Evolutionary conservation across 53 echinoderm and acorn worm genomes (phyloP).

Genomic region (Temnopleurus reevesii): DNA sequence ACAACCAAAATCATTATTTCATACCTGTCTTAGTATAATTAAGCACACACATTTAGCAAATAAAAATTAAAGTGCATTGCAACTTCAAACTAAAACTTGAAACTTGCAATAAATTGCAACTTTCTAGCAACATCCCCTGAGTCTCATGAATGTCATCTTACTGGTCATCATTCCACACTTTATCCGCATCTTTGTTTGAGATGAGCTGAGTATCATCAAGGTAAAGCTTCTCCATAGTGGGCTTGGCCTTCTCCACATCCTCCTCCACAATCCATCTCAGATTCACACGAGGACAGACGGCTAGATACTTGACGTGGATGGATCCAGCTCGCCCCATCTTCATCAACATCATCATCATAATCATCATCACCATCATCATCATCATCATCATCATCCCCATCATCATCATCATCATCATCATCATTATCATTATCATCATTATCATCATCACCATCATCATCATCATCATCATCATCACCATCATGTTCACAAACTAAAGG

Average conservation of each 20-base stretch:
- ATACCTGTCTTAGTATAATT: too few species aligned
- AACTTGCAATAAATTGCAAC: too few species aligned
- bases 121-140: too few species aligned
- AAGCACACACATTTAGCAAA: too few species aligned
- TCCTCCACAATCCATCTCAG: constrained; percentile 80
- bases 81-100: too few species aligned
- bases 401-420: too few species aligned
- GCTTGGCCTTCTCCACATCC: constrained; percentile 32
- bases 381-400: constrained; percentile 16
- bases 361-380: background rate
- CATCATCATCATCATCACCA: constrained; percentile 46
- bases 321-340: constrained; percentile 74
- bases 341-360: constrained; percentile 37
- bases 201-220: constrained; percentile 11
- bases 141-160: too few species aligned
- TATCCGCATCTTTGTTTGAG: background rate
- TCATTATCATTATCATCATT: constrained; percentile 22
- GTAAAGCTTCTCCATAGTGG: constrained; percentile 38
- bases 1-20: too few species aligned
- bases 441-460: constrained; percentile 27
- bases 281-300: constrained; percentile 53
- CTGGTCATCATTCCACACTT: constrained; percentile 37
- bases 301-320: constrained; percentile 68
- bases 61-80: too few species aligned
- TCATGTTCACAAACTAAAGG: too few species aligned